A percentile compares a stretch with the other conserved stretches of the same genome.
Evolutionary conservation across 2,113 vertebrate genomes (phyloP).

Genomic region (Tragelaphus buxtoni): DNA sequence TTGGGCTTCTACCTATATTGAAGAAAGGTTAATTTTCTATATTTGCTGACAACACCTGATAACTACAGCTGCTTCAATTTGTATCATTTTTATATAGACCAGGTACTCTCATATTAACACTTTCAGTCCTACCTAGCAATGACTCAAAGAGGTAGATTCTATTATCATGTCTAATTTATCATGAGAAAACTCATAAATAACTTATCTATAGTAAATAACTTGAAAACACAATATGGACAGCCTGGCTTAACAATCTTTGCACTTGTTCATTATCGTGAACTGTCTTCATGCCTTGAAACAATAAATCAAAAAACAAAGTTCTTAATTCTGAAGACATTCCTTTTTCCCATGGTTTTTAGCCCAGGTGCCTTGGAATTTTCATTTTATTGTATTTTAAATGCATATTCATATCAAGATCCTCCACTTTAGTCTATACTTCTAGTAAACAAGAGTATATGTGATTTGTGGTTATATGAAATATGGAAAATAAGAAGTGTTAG

Average conservation of each 20-base stretch:
- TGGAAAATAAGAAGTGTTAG: not conserved
- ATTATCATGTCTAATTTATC: not conserved
- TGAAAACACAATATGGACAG: not conserved
- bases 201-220: not conserved
- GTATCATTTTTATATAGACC: not conserved
- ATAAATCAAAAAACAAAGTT: not conserved
- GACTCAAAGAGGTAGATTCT: not conserved
- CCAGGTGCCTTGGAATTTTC: not conserved
- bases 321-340: not conserved
- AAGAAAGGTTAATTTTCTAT: not conserved
- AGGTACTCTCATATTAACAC: not conserved
- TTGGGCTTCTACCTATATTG: not conserved
- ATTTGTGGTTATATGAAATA: not conserved
- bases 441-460: not conserved
- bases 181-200: not conserved
- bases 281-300: not conserved
- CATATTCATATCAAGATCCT: not conserved
- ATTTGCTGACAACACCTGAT: not conserved
- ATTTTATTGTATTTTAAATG: not conserved
- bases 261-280: not conserved
- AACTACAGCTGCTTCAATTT: not conserved
- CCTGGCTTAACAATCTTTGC: not conserved
- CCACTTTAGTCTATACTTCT: not conserved
- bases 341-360: not conserved
- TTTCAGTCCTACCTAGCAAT: not conserved